A percentile compares a stretch with the other conserved stretches of the same genome.
phyloP scores from a whole-genome alignment of 2,797 vertebrate genomes.

The Hoplostethus mediterraneus region DNA sequence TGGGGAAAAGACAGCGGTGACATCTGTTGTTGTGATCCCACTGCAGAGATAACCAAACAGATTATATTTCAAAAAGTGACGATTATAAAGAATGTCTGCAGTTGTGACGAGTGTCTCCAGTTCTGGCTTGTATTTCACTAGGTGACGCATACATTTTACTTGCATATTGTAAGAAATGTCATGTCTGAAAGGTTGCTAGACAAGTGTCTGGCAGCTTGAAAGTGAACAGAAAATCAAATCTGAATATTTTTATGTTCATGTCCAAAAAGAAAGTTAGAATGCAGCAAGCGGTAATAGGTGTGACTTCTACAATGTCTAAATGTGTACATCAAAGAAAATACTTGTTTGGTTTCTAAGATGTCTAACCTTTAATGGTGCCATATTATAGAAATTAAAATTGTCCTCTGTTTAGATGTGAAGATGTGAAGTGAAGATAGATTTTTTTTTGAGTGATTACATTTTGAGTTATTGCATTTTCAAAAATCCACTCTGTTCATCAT shows the following conservation, averaged over 20 bases:
- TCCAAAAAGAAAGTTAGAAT: background rate
- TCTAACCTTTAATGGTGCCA: background rate
- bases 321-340: conserved; percentile 1
- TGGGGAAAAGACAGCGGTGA: conserved; percentile 3
- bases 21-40: conserved; percentile 1
- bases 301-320: background rate
- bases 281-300: background rate
- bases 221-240: background rate
- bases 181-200: background rate
- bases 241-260: background rate
- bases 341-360: background rate
- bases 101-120: background rate
- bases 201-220: background rate
- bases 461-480: no score
- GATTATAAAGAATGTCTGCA: background rate
- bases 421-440: no score
- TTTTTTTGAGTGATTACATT: no score
- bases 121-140: background rate
- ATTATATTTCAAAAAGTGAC: conserved; percentile 15
- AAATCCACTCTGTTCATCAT: no score
- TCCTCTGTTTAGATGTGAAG: no score
- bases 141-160: background rate
- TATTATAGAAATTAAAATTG: no score
- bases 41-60: background rate
- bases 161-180: background rate